Evolutionary conservation across 2,797 vertebrate genomes (phyloP).

Genomic region (Sebastes trivittatus): DNA sequence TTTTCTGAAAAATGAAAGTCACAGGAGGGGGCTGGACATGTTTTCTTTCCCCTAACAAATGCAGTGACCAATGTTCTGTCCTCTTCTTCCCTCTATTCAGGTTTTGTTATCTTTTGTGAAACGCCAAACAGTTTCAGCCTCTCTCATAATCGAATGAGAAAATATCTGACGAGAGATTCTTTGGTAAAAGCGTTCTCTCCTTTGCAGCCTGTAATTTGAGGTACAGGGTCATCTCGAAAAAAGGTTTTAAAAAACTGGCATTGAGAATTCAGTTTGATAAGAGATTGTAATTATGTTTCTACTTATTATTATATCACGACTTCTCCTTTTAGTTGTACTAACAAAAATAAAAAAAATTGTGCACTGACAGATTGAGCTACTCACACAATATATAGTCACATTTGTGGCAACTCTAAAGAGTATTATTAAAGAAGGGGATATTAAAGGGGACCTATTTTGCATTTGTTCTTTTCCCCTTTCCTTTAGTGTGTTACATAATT

Average conservation of each 20-base stretch:
- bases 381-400: no score
- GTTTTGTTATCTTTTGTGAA: background rate
- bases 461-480: no score
- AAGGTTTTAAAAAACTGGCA: background rate
- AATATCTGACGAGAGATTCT: background rate
- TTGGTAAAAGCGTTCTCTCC: background rate
- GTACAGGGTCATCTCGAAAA: background rate
- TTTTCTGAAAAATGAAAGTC: background rate
- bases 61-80: background rate
- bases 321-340: no score
- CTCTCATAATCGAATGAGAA: background rate
- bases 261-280: background rate
- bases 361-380: no score
- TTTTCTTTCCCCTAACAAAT: background rate
- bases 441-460: no score
- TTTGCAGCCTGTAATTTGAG: background rate
- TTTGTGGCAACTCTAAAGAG: no score
- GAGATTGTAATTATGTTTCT: no score
- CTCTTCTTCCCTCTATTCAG: background rate
- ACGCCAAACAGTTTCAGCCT: background rate
- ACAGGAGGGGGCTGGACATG: background rate
- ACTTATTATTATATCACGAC: no score
- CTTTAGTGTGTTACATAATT: no score
- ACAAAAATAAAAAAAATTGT: no score
- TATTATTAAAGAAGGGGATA: no score